Evolutionary conservation across 2,888 invertebrate genomes (phyloP).

Genomic region (Bombylius major): DNA sequence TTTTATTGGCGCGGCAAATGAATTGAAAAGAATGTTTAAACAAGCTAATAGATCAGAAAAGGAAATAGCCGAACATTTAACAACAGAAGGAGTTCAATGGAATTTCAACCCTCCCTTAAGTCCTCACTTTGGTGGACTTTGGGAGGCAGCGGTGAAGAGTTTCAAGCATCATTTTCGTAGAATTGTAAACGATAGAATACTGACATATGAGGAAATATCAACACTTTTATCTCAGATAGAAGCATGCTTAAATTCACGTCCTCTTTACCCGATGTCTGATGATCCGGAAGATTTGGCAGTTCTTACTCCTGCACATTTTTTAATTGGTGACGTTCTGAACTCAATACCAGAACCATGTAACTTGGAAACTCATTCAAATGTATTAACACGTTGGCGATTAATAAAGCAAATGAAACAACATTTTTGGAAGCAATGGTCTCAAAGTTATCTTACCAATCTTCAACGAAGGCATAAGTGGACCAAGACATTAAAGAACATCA

Average conservation of each 20-base stretch:
- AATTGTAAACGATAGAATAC: neutral
- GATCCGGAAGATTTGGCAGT: neutral
- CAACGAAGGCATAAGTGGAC: slow-evolving; percentile 20
- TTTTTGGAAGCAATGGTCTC: slow-evolving; percentile 11
- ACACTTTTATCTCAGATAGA: slow-evolving; percentile 1
- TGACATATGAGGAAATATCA: slow-evolving; percentile 3
- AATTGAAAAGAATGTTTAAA: neutral
- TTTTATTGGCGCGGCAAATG: neutral
- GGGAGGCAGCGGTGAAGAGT: no score
- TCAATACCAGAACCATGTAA: neutral
- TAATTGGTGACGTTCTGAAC: neutral
- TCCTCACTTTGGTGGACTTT: slow-evolving; percentile 22
- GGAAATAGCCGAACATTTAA: neutral
- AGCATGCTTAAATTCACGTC: slow-evolving; percentile 1
- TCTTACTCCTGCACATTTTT: slow-evolving; percentile 2
- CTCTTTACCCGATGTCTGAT: neutral
- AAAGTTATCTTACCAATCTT: slow-evolving; percentile 19
- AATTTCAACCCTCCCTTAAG: slow-evolving; percentile 21
- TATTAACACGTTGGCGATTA: no score
- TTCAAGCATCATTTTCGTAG: slow-evolving; percentile 5
- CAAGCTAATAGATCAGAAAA: neutral
- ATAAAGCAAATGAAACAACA: no score
- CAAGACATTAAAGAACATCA: slow-evolving; percentile 5
- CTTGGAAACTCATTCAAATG: no score
- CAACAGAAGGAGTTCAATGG: slow-evolving; percentile 13